Conservation (phyloP, 2,797 vertebrate genomes). For the Clangula hyemalis region DNA sequence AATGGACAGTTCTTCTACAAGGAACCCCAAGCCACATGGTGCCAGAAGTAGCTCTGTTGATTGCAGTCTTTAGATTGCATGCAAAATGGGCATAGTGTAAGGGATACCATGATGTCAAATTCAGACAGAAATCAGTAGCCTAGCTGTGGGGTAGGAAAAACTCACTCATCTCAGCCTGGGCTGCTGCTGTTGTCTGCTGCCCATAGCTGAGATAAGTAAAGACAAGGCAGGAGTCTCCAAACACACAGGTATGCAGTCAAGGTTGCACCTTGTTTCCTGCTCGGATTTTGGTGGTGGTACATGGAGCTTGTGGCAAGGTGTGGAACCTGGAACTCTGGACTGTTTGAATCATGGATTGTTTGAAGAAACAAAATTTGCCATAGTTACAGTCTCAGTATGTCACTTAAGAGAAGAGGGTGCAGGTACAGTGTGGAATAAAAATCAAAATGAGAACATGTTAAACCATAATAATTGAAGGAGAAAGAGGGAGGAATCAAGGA, state of each 20-base stretch:
- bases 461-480: not conserved
- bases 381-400: not conserved
- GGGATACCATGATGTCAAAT: not conserved
- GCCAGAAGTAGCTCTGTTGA: not conserved
- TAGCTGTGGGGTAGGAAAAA: not conserved
- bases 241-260: accelerated
- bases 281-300: not conserved
- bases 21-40: not conserved
- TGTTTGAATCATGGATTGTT: not conserved
- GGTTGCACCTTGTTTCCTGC: not conserved
- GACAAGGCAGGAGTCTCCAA: not conserved
- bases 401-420: not conserved
- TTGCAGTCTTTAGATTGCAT: too few relatives aligned
- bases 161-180: not conserved
- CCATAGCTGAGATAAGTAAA: not conserved
- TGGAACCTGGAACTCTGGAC: not conserved
- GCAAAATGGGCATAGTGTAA: not conserved
- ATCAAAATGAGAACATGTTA: not conserved
- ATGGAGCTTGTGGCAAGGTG: not conserved
- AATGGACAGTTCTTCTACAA: not conserved
- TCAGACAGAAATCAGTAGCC: not conserved
- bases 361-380: not conserved
- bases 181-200: not conserved
- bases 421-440: not conserved
- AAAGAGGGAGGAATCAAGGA: not conserved